Percentiles rank a stretch among this genome's conserved stretches.
These are phyloP conservation scores for Pediacus dermestoides DNA, from an alignment of 2,888 invertebrate genomes.

Conservation along the genomic window DNA sequence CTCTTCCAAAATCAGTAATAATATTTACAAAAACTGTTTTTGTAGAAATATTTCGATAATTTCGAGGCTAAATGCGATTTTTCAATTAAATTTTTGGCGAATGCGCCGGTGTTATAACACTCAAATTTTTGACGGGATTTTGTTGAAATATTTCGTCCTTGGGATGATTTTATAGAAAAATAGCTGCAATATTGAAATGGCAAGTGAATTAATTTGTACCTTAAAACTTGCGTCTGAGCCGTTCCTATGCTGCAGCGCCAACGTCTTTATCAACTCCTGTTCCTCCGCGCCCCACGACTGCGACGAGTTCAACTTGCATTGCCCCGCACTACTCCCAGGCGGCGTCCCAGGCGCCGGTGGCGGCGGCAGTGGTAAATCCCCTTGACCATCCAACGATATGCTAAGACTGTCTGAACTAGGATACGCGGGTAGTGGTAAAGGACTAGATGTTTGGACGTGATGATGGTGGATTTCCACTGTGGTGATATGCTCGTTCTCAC, in stretches of 20 bases:
- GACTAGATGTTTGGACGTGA: conserved; percentile 54
- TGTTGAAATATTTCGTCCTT: no score
- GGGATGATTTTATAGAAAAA: no score
- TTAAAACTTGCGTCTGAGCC: conserved; percentile 82
- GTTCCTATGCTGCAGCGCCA: conserved; percentile 61
- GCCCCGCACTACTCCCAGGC: conserved; percentile 48
- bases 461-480: conserved; percentile 51
- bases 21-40: no score
- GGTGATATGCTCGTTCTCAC: conserved; percentile 42
- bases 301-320: conserved; percentile 52
- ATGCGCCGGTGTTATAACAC: no score
- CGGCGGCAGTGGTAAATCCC: conserved; percentile 62
- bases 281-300: conserved; percentile 56
- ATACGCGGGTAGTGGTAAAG: conserved; percentile 61
- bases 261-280: conserved; percentile 49
- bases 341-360: conserved; percentile 61
- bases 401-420: conserved; percentile 63
- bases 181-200: no score
- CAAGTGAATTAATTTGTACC: conserved; percentile 54
- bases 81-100: no score
- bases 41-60: no score
- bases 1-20: no score
- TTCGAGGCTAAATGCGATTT: no score
- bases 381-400: conserved; percentile 54
- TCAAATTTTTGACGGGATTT: no score